These are phyloP conservation scores for Ivindomyrus marchei DNA, from an alignment of 2,113 vertebrate species.

Conservation along the genomic window DNA sequence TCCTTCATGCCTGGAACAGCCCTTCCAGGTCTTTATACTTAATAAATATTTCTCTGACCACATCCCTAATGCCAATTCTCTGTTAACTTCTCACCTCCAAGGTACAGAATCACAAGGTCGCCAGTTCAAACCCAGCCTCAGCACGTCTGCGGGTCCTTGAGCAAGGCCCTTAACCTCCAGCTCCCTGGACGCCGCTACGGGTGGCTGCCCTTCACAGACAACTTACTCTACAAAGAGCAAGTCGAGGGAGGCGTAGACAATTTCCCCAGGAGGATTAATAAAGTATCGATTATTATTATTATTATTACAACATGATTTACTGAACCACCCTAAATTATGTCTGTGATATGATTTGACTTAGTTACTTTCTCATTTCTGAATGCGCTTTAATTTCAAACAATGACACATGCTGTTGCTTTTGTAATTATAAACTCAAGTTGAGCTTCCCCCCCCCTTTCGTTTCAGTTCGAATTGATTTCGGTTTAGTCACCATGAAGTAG, in stretches of 20 bases:
- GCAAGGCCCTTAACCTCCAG: no score
- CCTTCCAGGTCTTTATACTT: background rate
- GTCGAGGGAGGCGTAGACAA: no score
- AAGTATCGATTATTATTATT: background rate
- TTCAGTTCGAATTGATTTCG: constrained; percentile 56
- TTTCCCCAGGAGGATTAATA: no score
- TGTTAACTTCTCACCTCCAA: constrained; percentile 17
- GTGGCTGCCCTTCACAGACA: no score
- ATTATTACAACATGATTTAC: constrained; percentile 40
- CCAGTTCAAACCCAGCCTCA: no score
- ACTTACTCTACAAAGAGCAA: no score
- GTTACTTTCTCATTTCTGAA: constrained; percentile 35
- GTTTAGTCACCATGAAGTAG: constrained; percentile 59
- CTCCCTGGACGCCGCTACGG: no score
- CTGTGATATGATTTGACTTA: constrained; percentile 37
- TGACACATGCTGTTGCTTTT: background rate
- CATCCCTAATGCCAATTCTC: background rate
- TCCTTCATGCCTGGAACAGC: background rate
- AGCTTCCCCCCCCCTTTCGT: background rate
- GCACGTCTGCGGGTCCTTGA: no score
- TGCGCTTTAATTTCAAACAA: constrained; percentile 41
- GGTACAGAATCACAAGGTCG: background rate
- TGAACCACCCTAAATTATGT: constrained; percentile 35
- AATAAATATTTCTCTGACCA: background rate
- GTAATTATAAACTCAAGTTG: constrained; percentile 10